Evolutionary conservation across 2,113 vertebrate genomes (phyloP).

Genomic region (Potamarius usumacintae): DNA sequence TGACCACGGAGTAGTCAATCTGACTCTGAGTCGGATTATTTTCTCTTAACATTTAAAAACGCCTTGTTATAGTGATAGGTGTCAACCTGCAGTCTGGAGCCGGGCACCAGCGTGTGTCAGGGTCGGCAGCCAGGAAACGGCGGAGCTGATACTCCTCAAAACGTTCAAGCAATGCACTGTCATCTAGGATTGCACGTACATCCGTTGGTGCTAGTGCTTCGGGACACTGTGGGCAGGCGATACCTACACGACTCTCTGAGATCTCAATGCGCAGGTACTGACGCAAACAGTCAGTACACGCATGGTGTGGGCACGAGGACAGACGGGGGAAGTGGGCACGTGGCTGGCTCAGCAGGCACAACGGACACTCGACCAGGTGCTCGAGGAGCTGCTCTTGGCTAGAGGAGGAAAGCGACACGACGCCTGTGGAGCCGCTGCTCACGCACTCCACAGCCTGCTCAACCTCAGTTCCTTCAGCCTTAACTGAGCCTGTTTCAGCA

Average conservation of each 20-base stretch:
- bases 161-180: conserved; percentile 74
- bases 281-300: conserved; percentile 77
- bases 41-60: neutral
- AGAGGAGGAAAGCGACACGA: conserved; percentile 72
- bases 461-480: conserved; percentile 23
- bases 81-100: conserved; percentile 83
- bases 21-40: neutral
- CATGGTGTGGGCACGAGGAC: conserved; percentile 75
- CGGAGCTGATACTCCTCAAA: conserved; percentile 83
- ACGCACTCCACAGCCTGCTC: conserved; percentile 53
- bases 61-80: neutral
- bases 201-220: conserved; percentile 69
- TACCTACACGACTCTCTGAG: conserved; percentile 78
- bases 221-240: conserved; percentile 81
- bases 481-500: conserved; percentile 43
- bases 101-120: conserved; percentile 82
- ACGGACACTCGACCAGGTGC: conserved; percentile 82
- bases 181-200: conserved; percentile 75
- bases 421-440: conserved; percentile 63
- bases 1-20: neutral
- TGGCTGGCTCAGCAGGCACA: conserved; percentile 84
- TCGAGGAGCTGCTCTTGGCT: conserved; percentile 76
- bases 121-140: conserved; percentile 78
- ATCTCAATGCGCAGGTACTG: conserved; percentile 79
- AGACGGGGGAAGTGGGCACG: conserved; percentile 76